Base-by-base conservation (phyloP, 1,140 invertebrate species). In the Cataglyphis hispanica region DNA sequence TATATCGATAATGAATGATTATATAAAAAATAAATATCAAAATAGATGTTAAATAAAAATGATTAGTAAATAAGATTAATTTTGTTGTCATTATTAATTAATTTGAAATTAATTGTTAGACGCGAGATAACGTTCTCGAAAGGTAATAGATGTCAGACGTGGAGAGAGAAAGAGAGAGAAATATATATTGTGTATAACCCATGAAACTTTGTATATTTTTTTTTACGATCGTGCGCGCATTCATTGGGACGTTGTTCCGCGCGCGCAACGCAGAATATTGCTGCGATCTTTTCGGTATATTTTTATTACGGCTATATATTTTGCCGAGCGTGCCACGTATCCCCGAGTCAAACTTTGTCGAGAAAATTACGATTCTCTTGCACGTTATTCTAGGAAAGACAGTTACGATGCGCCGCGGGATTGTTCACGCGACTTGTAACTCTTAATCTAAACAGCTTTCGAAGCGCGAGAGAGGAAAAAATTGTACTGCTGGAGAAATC, bases 281-380 rank as follows among this genome's bases (percentile, higher is more conserved):
- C 78, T 16, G 31, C 61, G 46, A 80, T 80, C 78, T 74, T 50
- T 50, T 74, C n/a, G 37, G 67, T 83, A 74, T 83, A 83, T 83
- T 83, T 83, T 83, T 83, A 74, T 69, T 74, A 27, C 67, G 67
- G 53, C 53, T 83, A 69, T 83, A 83, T 74, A 83, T 83, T 83
- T 83, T 61, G 56, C 8, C 67, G 19, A 46, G 37, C 53, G 67
- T 74, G 37, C 56, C 67, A 19, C 78, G 16, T 53, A 43, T 27
- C 43, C 61, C 25, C 40, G 16, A 10, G 25, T 16, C 70, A 43
- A 53, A 74, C 67, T 83, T 83, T 74, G 53, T 60, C 67, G 78
- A 72, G 67, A 46, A 83, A 83, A 40, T 83, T 74, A 83, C 78
- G 78, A 83, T 83, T 83, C 53, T 40, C 37, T 37, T 43, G 37